Evolutionary conservation across 2,797 vertebrate genomes (phyloP).

Genomic region (Hemitrygon akajei): DNA sequence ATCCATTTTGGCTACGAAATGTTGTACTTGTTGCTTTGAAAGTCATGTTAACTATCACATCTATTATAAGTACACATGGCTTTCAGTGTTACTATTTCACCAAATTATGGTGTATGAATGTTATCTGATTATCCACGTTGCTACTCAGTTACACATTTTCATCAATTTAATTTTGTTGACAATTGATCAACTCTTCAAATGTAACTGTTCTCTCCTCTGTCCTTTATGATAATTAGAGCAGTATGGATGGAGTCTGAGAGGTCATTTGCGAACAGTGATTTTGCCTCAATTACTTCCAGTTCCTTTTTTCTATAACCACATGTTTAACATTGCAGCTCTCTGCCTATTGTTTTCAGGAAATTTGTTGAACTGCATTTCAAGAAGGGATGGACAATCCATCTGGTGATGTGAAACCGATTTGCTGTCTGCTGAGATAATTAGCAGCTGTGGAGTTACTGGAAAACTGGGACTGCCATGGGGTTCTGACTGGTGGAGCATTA

Average conservation of each 20-base stretch:
- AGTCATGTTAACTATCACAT: neutral
- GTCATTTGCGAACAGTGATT: neutral
- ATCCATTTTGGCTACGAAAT: neutral
- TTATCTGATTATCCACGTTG: neutral
- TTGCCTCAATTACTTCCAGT: neutral
- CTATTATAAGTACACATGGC: neutral
- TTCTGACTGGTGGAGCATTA: neutral
- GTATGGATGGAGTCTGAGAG: neutral
- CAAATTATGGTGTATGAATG: neutral
- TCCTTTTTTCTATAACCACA: neutral
- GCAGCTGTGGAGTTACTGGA: neutral
- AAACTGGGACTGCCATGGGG: neutral
- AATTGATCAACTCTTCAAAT: neutral
- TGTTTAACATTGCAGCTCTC: conserved; percentile 1
- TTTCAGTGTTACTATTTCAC: neutral
- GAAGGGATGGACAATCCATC: neutral
- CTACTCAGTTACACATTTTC: neutral
- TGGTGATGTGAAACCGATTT: neutral
- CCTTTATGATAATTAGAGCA: neutral
- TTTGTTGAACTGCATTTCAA: neutral
- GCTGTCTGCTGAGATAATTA: neutral
- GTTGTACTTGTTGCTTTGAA: neutral
- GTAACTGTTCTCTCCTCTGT: neutral
- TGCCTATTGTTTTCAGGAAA: neutral
- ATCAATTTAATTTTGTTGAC: neutral